Evolutionary conservation across 2,888 invertebrate genomes (phyloP), one percentile per base, ranked within the genome.

Genomic region (Neoaliturus tenellus): DNA sequence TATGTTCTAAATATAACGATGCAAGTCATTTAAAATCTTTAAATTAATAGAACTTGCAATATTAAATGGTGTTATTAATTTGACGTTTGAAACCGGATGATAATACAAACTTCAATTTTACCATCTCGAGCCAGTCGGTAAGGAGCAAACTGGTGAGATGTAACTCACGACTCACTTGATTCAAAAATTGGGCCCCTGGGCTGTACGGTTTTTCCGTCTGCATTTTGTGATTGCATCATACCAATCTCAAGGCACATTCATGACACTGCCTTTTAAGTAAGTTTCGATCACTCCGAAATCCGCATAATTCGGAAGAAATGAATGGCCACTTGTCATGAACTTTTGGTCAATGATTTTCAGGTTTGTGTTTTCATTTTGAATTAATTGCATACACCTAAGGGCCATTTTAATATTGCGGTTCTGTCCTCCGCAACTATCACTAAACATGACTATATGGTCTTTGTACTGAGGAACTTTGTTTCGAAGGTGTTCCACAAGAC

Each of bases 311-410:
- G 80, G 80, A 28, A 80, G 31, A 31, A 51, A 80, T 28, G 80
- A 80, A 55, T 62, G 81, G 25, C 81, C 81, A 20, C 58, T 31
- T 4, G 20, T n/a, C 80, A 80, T 58, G 23, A 80, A 78, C 55
- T 78, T 78, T 10, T 78, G 78, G 5, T 78, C 78, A 39, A 78
- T 41, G 8, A 20, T 20, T 20, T 81, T 25, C 17, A 81, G 10
- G 33, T 25, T 8, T 44, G 48, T 14, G 31, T 20, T 58, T 8
- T 81, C n/a, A n/a, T n/a, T 48, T 58, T 81, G 81, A 58, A 81
- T 5, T 20, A 81, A 81, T 5, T 44, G 4, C 48, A 78, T 78
- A 17, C 23, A n/a, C 1, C 35, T 17, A 6, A 73, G 35, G 14
- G 73, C 73, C 4, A 73, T 10, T 17, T 73, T 73, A 14, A 73